These are phyloP conservation scores for Linepithema humile DNA, from an alignment of 1,140 invertebrate genomes.

Conservation along the genomic window DNA sequence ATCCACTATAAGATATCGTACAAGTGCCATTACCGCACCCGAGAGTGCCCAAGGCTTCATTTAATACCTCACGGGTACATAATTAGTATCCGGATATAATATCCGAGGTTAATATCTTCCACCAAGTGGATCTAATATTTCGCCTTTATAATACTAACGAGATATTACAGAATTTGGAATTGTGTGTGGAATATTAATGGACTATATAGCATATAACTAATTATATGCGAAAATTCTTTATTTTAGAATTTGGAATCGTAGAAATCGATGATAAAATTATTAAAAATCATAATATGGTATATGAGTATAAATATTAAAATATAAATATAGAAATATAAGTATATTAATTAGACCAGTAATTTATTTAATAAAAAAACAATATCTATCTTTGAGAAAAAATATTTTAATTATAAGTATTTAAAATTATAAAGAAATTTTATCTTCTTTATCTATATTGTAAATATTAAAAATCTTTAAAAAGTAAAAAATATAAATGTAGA, in stretches of 20 bases:
- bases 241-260: neutral
- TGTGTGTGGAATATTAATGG: neutral
- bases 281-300: neutral
- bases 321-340: neutral
- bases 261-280: neutral
- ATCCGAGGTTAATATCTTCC: conserved; percentile 39
- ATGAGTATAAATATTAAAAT: neutral
- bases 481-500: neutral
- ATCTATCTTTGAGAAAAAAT: neutral
- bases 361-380: neutral
- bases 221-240: neutral
- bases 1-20: conserved; percentile 83
- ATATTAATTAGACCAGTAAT: neutral
- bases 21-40: conserved; percentile 81
- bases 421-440: neutral
- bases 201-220: neutral
- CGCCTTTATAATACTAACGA: neutral
- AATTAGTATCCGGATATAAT: conserved; percentile 74
- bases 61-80: conserved; percentile 74
- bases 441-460: neutral
- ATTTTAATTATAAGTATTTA: neutral
- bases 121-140: neutral
- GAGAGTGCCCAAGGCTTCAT: conserved; percentile 73
- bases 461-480: neutral
- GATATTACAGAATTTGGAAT: neutral